phyloP scores from a whole-genome alignment of 2,113 vertebrate genomes.

The Alosa alosa region DNA sequence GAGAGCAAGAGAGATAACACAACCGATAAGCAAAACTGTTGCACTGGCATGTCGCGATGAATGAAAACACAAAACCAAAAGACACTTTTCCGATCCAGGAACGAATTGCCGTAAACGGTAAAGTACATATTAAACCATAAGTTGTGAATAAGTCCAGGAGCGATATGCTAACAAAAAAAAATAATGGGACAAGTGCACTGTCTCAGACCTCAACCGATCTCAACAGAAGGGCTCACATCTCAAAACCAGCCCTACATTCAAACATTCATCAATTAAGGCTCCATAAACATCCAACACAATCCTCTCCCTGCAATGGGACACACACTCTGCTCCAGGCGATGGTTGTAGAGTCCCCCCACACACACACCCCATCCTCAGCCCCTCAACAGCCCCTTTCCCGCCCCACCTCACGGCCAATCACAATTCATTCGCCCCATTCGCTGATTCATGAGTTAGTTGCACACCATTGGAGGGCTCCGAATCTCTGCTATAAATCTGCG shows the following conservation, averaged over 20 bases:
- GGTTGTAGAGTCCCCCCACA: not conserved
- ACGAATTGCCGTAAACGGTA: not conserved
- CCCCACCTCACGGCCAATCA: conserved; percentile 15
- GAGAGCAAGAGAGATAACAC: not conserved
- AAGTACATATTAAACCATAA: not conserved
- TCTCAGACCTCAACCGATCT: too few relatives aligned
- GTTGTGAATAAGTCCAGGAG: not conserved
- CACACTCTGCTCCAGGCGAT: not conserved
- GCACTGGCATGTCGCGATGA: not conserved
- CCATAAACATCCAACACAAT: not conserved
- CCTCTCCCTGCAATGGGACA: not conserved
- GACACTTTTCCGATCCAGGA: not conserved
- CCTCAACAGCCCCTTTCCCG: not conserved
- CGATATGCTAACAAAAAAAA: not conserved
- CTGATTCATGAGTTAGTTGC: conserved; percentile 34
- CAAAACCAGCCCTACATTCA: not conserved
- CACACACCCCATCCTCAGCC: not conserved
- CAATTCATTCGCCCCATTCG: conserved; percentile 25
- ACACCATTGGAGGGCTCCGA: conserved; percentile 18
- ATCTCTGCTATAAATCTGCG: conserved; percentile 26
- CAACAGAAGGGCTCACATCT: not conserved
- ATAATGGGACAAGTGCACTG: not conserved
- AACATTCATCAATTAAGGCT: not conserved
- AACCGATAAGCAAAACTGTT: not conserved
- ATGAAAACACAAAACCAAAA: too few relatives aligned